phyloP scores from a whole-genome alignment of 2,888 invertebrate species.

The Lithosia quadra region DNA sequence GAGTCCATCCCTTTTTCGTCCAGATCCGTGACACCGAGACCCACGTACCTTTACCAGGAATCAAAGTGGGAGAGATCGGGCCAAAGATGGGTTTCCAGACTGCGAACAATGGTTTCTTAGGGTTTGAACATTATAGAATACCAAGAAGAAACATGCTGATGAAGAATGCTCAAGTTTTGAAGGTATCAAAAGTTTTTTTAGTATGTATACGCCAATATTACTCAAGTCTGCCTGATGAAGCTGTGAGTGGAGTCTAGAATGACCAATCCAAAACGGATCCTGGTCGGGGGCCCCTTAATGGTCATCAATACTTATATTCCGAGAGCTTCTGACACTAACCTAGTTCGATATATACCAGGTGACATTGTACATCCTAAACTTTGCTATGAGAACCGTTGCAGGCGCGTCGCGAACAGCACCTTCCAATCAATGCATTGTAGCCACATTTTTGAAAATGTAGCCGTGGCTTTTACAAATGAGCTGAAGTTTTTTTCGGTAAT shows the following conservation, averaged over 20 bases:
- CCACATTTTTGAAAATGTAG: no score
- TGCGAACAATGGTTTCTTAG: constrained; percentile 96
- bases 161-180: constrained; percentile 94
- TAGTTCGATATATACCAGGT: no score
- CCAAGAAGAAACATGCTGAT: constrained; percentile 96
- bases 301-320: no score
- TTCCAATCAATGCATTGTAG: no score
- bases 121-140: constrained; percentile 93
- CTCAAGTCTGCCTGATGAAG: background rate
- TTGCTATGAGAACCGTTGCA: no score
- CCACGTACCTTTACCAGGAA: constrained; percentile 93
- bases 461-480: no score
- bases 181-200: constrained; percentile 61
- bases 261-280: no score
- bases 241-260: background rate
- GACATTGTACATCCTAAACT: no score
- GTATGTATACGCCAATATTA: background rate
- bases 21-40: constrained; percentile 95
- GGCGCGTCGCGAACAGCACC: no score
- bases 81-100: constrained; percentile 95
- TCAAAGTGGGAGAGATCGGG: constrained; percentile 97
- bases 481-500: no score
- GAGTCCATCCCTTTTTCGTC: constrained; percentile 96
- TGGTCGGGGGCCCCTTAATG: no score
- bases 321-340: no score